Evolutionary conservation across 2,797 vertebrate species (phyloP).

Genomic region (Pangasius djambal): DNA sequence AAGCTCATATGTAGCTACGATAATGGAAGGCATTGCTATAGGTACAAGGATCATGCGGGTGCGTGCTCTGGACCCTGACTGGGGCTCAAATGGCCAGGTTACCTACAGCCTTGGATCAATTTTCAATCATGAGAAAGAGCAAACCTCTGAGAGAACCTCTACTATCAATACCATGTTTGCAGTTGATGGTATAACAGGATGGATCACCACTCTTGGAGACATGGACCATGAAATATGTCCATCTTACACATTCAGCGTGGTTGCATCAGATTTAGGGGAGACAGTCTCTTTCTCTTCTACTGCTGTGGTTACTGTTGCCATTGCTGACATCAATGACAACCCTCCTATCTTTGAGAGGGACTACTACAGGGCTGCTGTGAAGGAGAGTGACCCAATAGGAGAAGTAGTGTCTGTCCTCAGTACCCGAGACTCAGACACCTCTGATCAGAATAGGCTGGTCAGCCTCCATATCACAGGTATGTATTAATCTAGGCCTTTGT

Average conservation of each 20-base stretch:
- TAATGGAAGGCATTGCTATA: constrained; percentile 90
- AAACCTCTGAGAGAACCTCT: constrained; percentile 54
- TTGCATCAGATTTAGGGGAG: constrained; percentile 90
- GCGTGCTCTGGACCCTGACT: constrained; percentile 89
- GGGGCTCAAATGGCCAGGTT: constrained; percentile 92
- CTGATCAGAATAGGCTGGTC: constrained; percentile 88
- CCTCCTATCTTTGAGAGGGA: constrained; percentile 89
- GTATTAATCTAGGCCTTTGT: constrained; percentile 40
- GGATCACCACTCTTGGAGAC: constrained; percentile 88
- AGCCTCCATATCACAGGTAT: constrained; percentile 92
- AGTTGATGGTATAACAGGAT: constrained; percentile 91
- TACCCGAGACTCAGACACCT: constrained; percentile 87
- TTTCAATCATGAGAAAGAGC: constrained; percentile 70
- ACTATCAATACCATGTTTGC: constrained; percentile 76
- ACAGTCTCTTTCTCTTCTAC: constrained; percentile 81
- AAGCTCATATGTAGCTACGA: constrained; percentile 85
- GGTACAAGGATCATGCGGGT: constrained; percentile 90
- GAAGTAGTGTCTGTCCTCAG: constrained; percentile 90
- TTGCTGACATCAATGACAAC: constrained; percentile 94
- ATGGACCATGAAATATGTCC: constrained; percentile 87
- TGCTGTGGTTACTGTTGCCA: constrained; percentile 83
- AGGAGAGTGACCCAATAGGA: constrained; percentile 88
- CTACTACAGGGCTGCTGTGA: constrained; percentile 90
- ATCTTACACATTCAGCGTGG: constrained; percentile 84
- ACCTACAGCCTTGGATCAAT: constrained; percentile 82